Evolutionary conservation across 1,140 invertebrate species (phyloP), one percentile per base, ranked within the genome.

Genomic region (Coenobita brevimanus): DNA sequence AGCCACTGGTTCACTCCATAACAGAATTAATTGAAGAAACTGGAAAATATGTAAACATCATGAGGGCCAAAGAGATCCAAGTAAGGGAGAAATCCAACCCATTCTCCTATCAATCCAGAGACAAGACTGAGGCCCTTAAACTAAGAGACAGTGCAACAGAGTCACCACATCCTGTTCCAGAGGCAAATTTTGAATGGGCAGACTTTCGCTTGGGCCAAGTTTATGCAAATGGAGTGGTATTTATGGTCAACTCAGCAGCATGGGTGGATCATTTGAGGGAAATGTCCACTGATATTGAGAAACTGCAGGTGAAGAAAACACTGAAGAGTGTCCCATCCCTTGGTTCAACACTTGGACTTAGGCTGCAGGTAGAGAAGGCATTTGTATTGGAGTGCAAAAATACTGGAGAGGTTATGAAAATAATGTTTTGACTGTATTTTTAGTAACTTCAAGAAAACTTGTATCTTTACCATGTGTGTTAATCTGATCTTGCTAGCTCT

Each of bases 151-250:
- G 43, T 3, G 1, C 41, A 3, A 62, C 41, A 0, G 54, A 36
- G 17, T 41, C 71, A 30, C 36, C 43, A 6, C 46, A 78, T 50
- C 46, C 69, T 36, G n/a, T 76, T 15, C 43, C 57, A 38, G 76
- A 87, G 10, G 10, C 50, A 8, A 69, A 33, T 71, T 73, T 80
- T 71, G 76, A 87, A 33, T 87, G 84, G 84, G 67, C 67, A 41
- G 76, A 87, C 27, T 80, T 87, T 38, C 21, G 60, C 1, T n/a
- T 87, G 36, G 67, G 84, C 69, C 60, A 60, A n/a, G 24, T 87
- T 60, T 50, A 87, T 46, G 38, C 43, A n/a, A 87, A 87, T 80
- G 84, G 84, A 69, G 84, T 87, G 3, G 76, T 57, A 21, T 87
- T 87, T 62, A 43, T 87, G 3, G 21, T 36, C 6, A 87, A 87